Evolutionary conservation across 2,888 invertebrate species (phyloP).

Genomic region (Ryuthela nishihirai): DNA sequence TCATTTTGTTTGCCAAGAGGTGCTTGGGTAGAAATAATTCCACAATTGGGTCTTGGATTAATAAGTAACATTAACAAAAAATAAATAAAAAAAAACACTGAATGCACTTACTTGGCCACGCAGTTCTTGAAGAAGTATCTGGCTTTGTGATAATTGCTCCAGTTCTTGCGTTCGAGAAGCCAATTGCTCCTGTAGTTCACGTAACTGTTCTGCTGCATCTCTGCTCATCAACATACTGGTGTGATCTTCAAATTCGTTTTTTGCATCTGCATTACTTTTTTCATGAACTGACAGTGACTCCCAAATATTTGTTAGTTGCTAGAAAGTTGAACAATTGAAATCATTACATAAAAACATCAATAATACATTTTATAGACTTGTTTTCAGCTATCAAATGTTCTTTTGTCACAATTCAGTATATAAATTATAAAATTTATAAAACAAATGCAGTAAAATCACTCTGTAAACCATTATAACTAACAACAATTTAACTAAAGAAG

Average conservation of each 20-base stretch:
- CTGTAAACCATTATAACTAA: too few relatives aligned
- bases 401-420: too few relatives aligned
- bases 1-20: too few relatives aligned
- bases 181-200: slow-evolving; percentile 53
- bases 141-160: slow-evolving; percentile 31
- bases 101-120: slow-evolving; percentile 39
- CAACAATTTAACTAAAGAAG: too few relatives aligned
- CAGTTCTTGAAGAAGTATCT: slow-evolving; percentile 41
- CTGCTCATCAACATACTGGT: slow-evolving; percentile 17
- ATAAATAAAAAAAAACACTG: too few relatives aligned
- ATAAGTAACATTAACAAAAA: too few relatives aligned
- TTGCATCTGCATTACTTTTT: slow-evolving; percentile 25
- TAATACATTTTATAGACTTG: not conserved
- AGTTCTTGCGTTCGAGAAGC: slow-evolving; percentile 45
- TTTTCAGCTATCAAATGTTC: too few relatives aligned
- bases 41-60: too few relatives aligned
- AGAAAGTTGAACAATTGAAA: slow-evolving; percentile 1
- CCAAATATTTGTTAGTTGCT: slow-evolving; percentile 50
- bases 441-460: too few relatives aligned
- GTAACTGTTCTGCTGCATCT: slow-evolving; percentile 53
- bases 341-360: not conserved
- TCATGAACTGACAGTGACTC: slow-evolving; percentile 46
- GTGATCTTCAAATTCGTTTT: slow-evolving; percentile 37
- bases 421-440: too few relatives aligned
- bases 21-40: too few relatives aligned